phyloP scores from a whole-genome alignment of 2,888 invertebrate species.

The Melanargia galathea region DNA sequence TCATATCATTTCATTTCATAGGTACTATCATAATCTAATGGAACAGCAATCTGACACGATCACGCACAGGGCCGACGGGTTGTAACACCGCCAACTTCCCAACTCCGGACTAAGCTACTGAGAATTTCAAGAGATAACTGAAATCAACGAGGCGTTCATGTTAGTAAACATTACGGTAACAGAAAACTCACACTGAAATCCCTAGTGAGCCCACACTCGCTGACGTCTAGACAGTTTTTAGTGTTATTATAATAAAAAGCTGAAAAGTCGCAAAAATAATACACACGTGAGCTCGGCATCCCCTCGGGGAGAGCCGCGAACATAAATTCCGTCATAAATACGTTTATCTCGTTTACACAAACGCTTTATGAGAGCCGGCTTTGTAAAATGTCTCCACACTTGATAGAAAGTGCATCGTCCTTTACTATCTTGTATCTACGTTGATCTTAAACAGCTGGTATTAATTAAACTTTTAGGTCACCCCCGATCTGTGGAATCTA shows the following conservation, averaged over 20 bases:
- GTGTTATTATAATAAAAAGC: conserved; percentile 18
- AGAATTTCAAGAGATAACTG: too few species aligned
- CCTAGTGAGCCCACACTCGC: neutral
- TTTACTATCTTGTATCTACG: neutral
- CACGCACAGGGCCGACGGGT: too few species aligned
- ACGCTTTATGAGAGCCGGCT: conserved; percentile 8
- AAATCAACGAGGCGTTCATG: too few species aligned
- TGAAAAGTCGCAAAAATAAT: conserved; percentile 18
- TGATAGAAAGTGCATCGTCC: conserved; percentile 5
- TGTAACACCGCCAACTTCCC: too few species aligned
- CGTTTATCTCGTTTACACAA: conserved; percentile 22
- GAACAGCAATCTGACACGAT: too few species aligned
- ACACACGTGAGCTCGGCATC: neutral
- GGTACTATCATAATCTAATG: too few species aligned
- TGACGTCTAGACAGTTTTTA: conserved; percentile 22
- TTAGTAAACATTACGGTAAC: conserved; percentile 1
- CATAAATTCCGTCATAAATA: conserved; percentile 19
- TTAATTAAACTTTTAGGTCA: too few species aligned
- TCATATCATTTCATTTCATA: too few species aligned
- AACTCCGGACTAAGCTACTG: too few species aligned
- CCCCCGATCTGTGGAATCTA: too few species aligned
- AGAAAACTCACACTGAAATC: conserved; percentile 7
- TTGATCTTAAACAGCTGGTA: neutral
- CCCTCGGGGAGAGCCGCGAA: conserved; percentile 14
- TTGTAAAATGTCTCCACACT: neutral